phyloP scores from a whole-genome alignment of 2,888 invertebrate genomes.

The Leptinotarsa haldemani region DNA sequence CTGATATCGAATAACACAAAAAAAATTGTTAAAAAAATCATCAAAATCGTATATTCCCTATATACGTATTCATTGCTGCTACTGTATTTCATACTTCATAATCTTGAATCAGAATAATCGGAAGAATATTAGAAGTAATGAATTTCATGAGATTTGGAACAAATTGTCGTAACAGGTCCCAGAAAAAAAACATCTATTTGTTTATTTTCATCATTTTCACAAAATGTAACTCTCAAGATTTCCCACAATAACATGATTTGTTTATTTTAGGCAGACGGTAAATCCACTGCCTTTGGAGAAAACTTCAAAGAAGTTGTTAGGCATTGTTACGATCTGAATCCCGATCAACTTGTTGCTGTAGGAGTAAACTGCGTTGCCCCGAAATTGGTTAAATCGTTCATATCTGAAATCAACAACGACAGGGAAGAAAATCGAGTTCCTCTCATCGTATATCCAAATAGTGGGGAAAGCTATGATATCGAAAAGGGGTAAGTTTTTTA shows the following conservation, averaged over 20 bases:
- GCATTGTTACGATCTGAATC: constrained; percentile 72
- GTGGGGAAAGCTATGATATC: constrained; percentile 84
- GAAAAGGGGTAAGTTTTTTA: constrained; percentile 71
- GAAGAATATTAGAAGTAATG: too few species aligned
- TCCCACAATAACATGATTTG: not conserved
- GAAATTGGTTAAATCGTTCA: constrained; percentile 71
- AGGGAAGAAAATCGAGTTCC: constrained; percentile 71
- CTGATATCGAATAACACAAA: too few species aligned
- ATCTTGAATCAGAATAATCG: too few species aligned
- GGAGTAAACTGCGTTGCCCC: constrained; percentile 91
- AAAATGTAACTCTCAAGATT: too few species aligned
- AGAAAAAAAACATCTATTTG: too few species aligned
- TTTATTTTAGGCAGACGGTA: constrained; percentile 69
- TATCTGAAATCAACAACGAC: constrained; percentile 70
- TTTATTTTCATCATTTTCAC: too few species aligned
- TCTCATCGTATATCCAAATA: constrained; percentile 92
- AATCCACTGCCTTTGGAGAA: constrained; percentile 82
- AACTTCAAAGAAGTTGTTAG: constrained; percentile 79
- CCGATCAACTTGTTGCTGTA: constrained; percentile 83
- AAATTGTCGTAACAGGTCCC: too few species aligned
- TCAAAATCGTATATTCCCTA: too few species aligned
- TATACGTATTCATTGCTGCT: too few species aligned
- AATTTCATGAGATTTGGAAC: too few species aligned
- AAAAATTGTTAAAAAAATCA: too few species aligned
- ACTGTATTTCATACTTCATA: too few species aligned